Evolutionary conservation across 1,140 invertebrate genomes (phyloP).

Genomic region (Hydropsyche tenuis): DNA sequence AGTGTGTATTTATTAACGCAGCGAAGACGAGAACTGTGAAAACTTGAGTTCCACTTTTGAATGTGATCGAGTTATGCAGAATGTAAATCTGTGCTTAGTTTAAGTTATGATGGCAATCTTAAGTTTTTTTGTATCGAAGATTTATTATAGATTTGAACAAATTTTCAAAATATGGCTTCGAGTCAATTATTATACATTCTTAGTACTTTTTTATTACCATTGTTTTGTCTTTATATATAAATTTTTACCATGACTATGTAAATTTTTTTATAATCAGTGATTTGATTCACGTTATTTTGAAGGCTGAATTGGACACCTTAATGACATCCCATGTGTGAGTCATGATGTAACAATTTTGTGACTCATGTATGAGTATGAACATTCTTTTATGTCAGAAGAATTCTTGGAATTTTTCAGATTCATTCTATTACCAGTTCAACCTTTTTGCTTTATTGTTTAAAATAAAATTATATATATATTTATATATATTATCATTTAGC

Average conservation of each 20-base stretch:
- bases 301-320: too few species aligned
- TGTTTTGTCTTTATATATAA: background rate
- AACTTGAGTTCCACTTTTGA: background rate
- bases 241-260: slow-evolving; percentile 4
- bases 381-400: too few species aligned
- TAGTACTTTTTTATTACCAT: background rate
- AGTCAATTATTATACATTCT: slow-evolving; percentile 10
- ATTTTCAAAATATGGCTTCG: background rate
- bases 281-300: too few species aligned
- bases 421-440: too few species aligned
- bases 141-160: background rate
- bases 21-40: background rate
- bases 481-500: too few species aligned
- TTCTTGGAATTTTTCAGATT: too few species aligned
- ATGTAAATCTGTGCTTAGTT: slow-evolving; percentile 8
- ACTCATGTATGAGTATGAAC: too few species aligned
- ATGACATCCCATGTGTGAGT: too few species aligned
- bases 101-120: background rate
- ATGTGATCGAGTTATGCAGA: background rate
- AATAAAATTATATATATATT: too few species aligned
- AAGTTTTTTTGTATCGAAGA: too few species aligned
- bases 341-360: too few species aligned
- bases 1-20: background rate
- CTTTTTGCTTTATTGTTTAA: too few species aligned
- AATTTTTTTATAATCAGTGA: background rate